These are phyloP conservation scores for Alloscopus bannaensis DNA, from an alignment of 2,888 invertebrate genomes.

Conservation along the genomic window DNA sequence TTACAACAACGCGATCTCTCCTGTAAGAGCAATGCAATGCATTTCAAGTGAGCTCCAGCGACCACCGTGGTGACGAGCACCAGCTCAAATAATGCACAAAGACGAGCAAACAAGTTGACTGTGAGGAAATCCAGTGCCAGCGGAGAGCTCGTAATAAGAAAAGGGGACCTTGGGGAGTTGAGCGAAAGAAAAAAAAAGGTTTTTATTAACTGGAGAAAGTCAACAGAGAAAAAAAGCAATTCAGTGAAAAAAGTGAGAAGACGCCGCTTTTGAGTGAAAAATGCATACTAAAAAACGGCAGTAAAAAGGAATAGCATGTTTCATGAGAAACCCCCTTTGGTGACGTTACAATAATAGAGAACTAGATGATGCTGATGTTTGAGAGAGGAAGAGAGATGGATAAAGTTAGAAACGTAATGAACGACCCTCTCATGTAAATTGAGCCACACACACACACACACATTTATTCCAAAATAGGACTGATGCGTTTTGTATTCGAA, in stretches of 20 bases:
- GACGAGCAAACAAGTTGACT: slow-evolving; percentile 10
- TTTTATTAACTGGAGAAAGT: slow-evolving; percentile 30
- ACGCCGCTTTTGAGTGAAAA: neutral
- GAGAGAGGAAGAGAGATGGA: neutral
- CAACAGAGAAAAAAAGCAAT: neutral
- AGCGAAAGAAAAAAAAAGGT: slow-evolving; percentile 6
- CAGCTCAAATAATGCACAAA: neutral
- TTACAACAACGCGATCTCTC: no score
- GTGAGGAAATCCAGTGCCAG: slow-evolving; percentile 34
- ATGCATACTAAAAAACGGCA: no score
- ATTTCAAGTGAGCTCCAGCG: no score
- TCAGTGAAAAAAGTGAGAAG: neutral
- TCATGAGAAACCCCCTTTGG: no score
- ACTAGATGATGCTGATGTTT: neutral
- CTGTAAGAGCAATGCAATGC: no score
- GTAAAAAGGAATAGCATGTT: no score
- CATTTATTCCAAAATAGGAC: no score
- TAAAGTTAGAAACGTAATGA: no score
- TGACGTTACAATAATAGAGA: neutral
- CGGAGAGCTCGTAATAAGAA: slow-evolving; percentile 60
- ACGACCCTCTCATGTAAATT: no score
- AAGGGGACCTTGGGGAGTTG: slow-evolving; percentile 60
- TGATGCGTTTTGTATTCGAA: no score
- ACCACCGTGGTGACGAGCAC: no score
- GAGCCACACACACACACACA: no score